Base-by-base conservation (phyloP, 2,888 invertebrate genomes). In the Drosophila greeni region DNA sequence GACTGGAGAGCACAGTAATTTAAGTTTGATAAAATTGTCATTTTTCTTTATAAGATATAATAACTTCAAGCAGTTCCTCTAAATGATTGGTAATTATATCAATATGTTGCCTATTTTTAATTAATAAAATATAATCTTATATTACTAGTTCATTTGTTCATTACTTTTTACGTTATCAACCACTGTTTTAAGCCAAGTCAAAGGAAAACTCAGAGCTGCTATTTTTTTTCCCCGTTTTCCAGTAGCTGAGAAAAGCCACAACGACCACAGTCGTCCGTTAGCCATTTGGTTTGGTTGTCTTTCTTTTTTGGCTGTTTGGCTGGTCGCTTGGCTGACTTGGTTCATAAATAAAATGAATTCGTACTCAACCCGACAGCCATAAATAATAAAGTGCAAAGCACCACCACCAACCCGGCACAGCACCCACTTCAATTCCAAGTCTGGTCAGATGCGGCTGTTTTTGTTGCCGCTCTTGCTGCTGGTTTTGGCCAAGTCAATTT, bases 301-400 rank as follows among this genome's bases (percentile, higher is more conserved):
- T 54, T 57, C 39, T 52, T 56, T 66, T 66, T 52, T 65, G 60
- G 60, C 29, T 65, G 65, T 45, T 66, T 74, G 70, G 62, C 66
- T 72, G 70, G 68, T 60, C 58, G 75, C 72, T 80, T 75, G 76
- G 74, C 70, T 73, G 80, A 66, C 60, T 77, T 75, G 75, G 68
- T 75, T 75, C 81, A 78, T 82, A 81, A 81, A 82, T 81, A 76
- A 82, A 81, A 76, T 78, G 75, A 82, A 81, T 79, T 79, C 74
- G 72, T 83, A 81, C 72, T 79, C 81, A 77, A 73, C 54, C 71
- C 79, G 76, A 82, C 74, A 74, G 80, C 75, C 75, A 82, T 82
- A 82, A 82, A 82, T 82, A 84, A 82, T 82, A 82, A 82, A 82
- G 74, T 74, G 75, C 80, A 76, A 59, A 72, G 70, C 72, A 40